Base-by-base conservation (phyloP, 2,113 vertebrate genomes). In the Hoplias malabaricus region DNA sequence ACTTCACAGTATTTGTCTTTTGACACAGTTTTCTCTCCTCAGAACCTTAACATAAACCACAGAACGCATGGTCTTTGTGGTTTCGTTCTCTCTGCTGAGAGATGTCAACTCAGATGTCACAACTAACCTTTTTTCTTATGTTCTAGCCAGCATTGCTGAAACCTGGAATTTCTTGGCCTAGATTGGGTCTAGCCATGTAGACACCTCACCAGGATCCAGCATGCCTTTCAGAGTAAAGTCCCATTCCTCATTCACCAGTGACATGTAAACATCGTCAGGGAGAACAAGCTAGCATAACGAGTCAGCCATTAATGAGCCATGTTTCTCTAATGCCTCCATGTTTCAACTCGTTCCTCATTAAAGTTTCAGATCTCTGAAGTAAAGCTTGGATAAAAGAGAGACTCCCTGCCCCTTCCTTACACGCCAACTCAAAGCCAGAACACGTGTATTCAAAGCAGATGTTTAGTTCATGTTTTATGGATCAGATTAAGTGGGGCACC, bases 381-480 rank as follows among this genome's bases (percentile, higher is more conserved):
- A 36, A 42, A 43, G 56, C 36, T 53, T 19, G 27, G 27, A 67
- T n/a, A 68, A 68, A 68, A 63, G 56, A 27, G 29, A 75, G 23
- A 38, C 38, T 56, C 19, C 21, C 16, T 73, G 40, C 25, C 27
- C 21, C 13, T 68, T 68, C 38, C 34, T 66, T 70, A 6, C 14
- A 67, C 25, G 43, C 53, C 46, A 31, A 69, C 53, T 42, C 40
- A 56, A 46, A 36, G 62, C 21, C n/a, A 36, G 29, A 66, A 81
- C 69, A 40, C 69, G 48, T 79, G 77, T 76, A 72, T 85, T 84
- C 82, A 79, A 79, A 86, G 83, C 82, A 86, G 77, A 84, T 78
- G 70, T 81, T 81, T 83, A 82, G 82, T 80, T 78, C 65, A 87
- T 89, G 85, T 86, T 91, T 89, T 83, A 88, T 90, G 77, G 86